These are phyloP conservation scores for Cassiopea xamachana DNA, from an alignment of 30 jellyfish, hydroid and myxozoan species.

Conservation along the genomic window DNA sequence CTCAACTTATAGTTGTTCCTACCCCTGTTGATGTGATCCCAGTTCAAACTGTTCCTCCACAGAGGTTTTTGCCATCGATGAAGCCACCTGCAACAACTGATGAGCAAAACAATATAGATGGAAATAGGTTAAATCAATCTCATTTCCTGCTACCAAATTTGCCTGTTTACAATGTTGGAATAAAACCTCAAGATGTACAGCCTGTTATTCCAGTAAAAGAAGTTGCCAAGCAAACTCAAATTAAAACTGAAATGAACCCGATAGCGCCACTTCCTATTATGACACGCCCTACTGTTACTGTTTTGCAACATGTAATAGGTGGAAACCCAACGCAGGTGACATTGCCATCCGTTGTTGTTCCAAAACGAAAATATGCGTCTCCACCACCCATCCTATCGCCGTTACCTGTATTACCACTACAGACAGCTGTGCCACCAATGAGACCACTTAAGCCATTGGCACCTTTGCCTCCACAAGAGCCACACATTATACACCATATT, in stretches of 20 bases:
- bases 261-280: constrained; percentile 50
- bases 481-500: constrained; percentile 31
- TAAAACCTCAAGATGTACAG: not conserved
- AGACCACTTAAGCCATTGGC: constrained; percentile 27
- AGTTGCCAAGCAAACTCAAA: not conserved
- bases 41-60: constrained; percentile 64
- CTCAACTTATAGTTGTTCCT: constrained; percentile 39
- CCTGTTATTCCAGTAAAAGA: constrained; percentile 52
- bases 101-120: not conserved
- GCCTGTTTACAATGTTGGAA: constrained; percentile 54
- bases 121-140: constrained; percentile 6
- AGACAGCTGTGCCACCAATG: constrained; percentile 55
- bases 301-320: constrained; percentile 47
- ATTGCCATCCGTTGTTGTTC: constrained; percentile 64
- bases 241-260: constrained; percentile 28
- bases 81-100: not conserved
- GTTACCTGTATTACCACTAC: constrained; percentile 43
- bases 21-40: constrained; percentile 65
- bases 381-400: constrained; percentile 49
- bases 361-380: constrained; percentile 53
- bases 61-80: constrained; percentile 12
- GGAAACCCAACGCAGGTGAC: constrained; percentile 42
- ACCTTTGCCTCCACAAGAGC: constrained; percentile 70
- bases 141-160: constrained; percentile 41
- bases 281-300: constrained; percentile 70